Conservation (phyloP, 2,888 invertebrate genomes). For the Masnerella sp. region DNA sequence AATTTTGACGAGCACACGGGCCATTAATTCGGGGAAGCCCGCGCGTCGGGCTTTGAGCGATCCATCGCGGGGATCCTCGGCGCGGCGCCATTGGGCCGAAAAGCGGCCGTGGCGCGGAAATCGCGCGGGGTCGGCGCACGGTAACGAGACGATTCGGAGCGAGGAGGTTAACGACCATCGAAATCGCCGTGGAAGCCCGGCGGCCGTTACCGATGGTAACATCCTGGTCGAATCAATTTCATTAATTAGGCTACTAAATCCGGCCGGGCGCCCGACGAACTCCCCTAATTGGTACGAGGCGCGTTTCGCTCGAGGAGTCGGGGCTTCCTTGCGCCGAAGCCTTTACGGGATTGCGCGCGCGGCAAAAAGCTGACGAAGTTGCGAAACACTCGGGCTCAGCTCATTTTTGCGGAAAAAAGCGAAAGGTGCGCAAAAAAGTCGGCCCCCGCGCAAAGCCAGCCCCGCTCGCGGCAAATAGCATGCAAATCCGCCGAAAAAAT, state of each 20-base stretch:
- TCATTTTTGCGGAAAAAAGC: constrained; percentile 61
- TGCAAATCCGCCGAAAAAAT: constrained; percentile 56
- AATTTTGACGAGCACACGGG: constrained; percentile 37
- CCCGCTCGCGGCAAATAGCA: constrained; percentile 54
- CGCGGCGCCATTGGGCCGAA: constrained; percentile 13
- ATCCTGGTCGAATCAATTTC: constrained; percentile 72
- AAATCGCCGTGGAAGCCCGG: constrained; percentile 56
- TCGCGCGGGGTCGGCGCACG: constrained; percentile 39
- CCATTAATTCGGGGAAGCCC: constrained; percentile 34
- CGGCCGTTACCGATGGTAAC: constrained; percentile 63
- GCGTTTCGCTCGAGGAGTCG: constrained; percentile 65
- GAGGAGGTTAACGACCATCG: constrained; percentile 59
- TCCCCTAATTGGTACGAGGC: constrained; percentile 71
- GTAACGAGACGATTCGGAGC: constrained; percentile 57
- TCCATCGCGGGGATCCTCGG: constrained; percentile 31
- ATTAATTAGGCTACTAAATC: constrained; percentile 75
- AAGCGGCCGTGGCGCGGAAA: constrained; percentile 27
- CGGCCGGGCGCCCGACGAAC: constrained; percentile 65
- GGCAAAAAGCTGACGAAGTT: constrained; percentile 75
- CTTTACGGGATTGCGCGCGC: constrained; percentile 39
- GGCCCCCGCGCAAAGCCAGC: constrained; percentile 48
- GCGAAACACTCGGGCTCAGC: constrained; percentile 71
- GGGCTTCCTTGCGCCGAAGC: constrained; percentile 49
- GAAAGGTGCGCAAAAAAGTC: constrained; percentile 1
- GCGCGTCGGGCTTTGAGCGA: constrained; percentile 1